These are phyloP conservation scores for Pelodiscus sinensis DNA, from an alignment of 2,113 vertebrate genomes.

Conservation along the genomic window DNA sequence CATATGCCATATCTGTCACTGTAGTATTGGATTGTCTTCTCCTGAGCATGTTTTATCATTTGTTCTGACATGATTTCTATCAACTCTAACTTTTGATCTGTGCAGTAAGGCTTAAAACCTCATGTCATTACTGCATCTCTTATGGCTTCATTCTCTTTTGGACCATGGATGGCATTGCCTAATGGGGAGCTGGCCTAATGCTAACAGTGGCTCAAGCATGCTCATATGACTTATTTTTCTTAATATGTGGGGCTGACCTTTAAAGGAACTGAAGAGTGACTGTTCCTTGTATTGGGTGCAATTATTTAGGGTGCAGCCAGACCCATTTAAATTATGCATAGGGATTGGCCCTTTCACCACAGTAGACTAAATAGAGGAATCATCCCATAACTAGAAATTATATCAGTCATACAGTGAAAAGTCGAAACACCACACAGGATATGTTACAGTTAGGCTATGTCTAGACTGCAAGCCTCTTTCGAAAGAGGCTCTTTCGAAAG, in stretches of 20 bases:
- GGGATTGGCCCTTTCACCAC: not conserved
- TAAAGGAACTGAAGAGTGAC: not conserved
- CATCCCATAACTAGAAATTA: not conserved
- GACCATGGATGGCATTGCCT: not conserved
- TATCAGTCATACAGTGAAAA: not conserved
- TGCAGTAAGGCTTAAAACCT: not conserved
- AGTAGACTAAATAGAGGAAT: not conserved
- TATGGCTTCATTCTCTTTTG: not conserved
- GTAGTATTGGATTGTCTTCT: not conserved
- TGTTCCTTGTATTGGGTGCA: rapidly evolving
- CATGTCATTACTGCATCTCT: not conserved
- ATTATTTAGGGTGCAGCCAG: rapidly evolving
- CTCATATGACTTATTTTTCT: not conserved
- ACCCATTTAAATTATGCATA: rapidly evolving
- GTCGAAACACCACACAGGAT: rapidly evolving
- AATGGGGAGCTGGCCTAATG: not conserved
- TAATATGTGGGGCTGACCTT: rapidly evolving
- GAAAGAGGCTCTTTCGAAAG: too few species aligned
- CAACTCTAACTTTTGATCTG: not conserved
- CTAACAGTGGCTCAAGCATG: rapidly evolving
- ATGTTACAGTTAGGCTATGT: too few species aligned
- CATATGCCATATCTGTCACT: not conserved
- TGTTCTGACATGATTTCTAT: not conserved
- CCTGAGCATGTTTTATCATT: not conserved
- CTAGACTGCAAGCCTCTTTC: too few species aligned